phyloP scores from a whole-genome alignment of 2,797 vertebrate genomes.

The Rallus crepitans region DNA sequence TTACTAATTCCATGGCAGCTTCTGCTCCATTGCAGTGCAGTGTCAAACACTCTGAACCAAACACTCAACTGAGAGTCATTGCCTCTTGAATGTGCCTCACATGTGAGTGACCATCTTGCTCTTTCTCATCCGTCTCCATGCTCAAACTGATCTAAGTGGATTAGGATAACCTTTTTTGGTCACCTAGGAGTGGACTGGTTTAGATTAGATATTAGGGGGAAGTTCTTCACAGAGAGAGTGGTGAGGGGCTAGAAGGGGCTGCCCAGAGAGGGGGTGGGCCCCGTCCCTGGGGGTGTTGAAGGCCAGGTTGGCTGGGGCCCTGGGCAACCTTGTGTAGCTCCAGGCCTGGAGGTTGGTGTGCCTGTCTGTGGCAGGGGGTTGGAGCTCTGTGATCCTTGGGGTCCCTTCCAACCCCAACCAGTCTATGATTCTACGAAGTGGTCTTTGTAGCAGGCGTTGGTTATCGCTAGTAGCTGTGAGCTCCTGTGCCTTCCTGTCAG shows the following conservation, averaged over 20 bases:
- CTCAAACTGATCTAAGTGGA: background rate
- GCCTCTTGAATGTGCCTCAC: background rate
- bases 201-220: too few relatives aligned
- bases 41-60: background rate
- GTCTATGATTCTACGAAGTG: background rate
- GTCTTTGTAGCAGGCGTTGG: background rate
- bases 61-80: background rate
- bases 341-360: too few relatives aligned
- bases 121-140: background rate
- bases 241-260: too few relatives aligned
- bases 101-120: background rate
- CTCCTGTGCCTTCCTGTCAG: background rate
- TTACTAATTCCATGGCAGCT: background rate
- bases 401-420: too few relatives aligned
- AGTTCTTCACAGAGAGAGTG: too few relatives aligned
- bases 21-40: background rate
- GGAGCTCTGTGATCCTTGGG: too few relatives aligned
- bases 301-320: too few relatives aligned
- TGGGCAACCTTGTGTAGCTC: too few relatives aligned
- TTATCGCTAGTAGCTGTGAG: fast-evolving
- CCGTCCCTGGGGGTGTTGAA: too few relatives aligned
- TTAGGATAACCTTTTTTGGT: background rate
- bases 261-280: too few relatives aligned
- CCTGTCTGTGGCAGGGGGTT: too few relatives aligned
- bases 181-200: too few relatives aligned